These are phyloP conservation scores for Perognathus longimembris DNA, from an alignment of 2,113 vertebrate genomes.

Conservation along the genomic window DNA sequence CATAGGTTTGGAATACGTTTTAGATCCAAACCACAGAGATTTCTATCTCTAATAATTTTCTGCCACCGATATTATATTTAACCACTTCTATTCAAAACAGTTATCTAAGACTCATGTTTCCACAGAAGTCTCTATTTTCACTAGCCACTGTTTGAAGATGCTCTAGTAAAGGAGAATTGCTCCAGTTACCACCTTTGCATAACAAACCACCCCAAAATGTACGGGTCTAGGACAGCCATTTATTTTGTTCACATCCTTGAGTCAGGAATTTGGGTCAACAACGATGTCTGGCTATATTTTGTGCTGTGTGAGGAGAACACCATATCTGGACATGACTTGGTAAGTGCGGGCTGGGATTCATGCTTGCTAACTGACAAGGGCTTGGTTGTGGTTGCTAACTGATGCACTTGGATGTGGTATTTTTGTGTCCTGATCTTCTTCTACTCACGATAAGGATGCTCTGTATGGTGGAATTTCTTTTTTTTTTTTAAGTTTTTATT, in stretches of 20 bases:
- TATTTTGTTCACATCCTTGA: background rate
- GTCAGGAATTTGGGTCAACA: background rate
- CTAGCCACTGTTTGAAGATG: background rate
- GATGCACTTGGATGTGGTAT: background rate
- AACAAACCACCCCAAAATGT: background rate
- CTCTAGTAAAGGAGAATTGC: background rate
- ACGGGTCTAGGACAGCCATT: background rate
- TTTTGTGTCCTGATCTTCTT: background rate
- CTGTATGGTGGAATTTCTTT: background rate
- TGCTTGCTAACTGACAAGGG: background rate
- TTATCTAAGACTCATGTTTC: background rate
- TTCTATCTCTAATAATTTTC: background rate
- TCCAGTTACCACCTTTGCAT: background rate
- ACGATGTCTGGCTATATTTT: background rate
- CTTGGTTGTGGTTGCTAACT: background rate
- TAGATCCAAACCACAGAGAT: background rate
- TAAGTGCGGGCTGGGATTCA: background rate
- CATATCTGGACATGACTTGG: background rate
- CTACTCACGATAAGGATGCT: too few species aligned
- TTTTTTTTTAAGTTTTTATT: too few species aligned
- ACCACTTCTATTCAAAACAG: background rate
- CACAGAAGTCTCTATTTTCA: constrained; percentile 3
- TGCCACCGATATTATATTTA: background rate
- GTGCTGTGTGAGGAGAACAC: background rate
- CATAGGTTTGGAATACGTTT: background rate